phyloP scores from a whole-genome alignment of 2,888 invertebrate genomes.

The Axea sp. region DNA sequence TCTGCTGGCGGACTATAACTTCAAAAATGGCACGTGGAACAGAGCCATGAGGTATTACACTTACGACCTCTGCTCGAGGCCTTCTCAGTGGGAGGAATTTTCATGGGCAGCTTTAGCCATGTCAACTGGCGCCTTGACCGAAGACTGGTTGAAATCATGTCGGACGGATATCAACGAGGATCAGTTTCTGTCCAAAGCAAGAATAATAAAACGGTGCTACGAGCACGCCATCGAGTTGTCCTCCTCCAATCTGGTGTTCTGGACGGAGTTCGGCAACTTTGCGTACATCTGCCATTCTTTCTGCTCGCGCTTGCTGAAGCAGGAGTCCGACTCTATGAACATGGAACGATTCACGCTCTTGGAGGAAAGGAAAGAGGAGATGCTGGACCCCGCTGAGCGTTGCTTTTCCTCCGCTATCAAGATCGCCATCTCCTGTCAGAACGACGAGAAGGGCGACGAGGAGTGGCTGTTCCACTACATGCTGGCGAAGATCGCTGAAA shows the following conservation, averaged over 20 bases:
- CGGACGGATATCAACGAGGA: slow-evolving; percentile 82
- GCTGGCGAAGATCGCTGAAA: slow-evolving; percentile 97
- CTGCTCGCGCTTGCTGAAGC: slow-evolving; percentile 91
- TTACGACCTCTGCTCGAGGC: slow-evolving; percentile 90
- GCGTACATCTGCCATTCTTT: slow-evolving; percentile 94
- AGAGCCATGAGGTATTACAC: slow-evolving; percentile 90
- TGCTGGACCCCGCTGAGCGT: slow-evolving; percentile 87
- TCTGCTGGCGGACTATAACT: slow-evolving; percentile 94
- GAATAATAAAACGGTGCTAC: slow-evolving; percentile 89
- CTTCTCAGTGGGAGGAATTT: slow-evolving; percentile 85
- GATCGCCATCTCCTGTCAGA: slow-evolving; percentile 81
- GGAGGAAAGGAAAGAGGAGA: slow-evolving; percentile 88
- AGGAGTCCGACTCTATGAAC: slow-evolving; percentile 87
- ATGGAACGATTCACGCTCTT: slow-evolving; percentile 87
- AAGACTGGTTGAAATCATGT: slow-evolving; percentile 89
- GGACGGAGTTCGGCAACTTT: slow-evolving; percentile 95
- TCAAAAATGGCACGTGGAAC: slow-evolving; percentile 83
- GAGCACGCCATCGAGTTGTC: slow-evolving; percentile 88
- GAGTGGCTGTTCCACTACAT: slow-evolving; percentile 97
- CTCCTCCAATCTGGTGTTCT: slow-evolving; percentile 86
- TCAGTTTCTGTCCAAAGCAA: slow-evolving; percentile 85
- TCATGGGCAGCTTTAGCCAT: slow-evolving; percentile 96
- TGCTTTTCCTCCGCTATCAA: slow-evolving; percentile 88
- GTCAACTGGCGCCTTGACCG: slow-evolving; percentile 88
- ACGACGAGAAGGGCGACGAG: slow-evolving; percentile 84